Conservation (phyloP, 2,113 vertebrate species). For the Percina caprodes region DNA sequence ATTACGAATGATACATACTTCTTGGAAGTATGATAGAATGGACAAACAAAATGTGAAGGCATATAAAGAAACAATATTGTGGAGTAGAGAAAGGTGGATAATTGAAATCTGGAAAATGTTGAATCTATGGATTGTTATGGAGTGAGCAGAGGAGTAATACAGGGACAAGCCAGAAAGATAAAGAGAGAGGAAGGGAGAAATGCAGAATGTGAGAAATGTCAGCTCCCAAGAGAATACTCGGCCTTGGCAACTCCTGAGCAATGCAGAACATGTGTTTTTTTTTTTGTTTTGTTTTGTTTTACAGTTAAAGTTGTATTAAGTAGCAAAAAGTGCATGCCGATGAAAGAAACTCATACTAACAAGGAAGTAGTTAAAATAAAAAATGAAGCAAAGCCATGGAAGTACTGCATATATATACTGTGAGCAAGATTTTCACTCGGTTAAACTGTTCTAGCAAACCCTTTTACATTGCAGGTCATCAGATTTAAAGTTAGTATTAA, state of each 20-base stretch:
- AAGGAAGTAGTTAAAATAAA: slow-evolving; percentile 24
- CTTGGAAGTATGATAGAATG: background rate
- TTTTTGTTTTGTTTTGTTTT: slow-evolving; percentile 30
- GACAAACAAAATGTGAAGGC: background rate
- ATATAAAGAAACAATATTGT: background rate
- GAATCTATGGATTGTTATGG: slow-evolving; percentile 49
- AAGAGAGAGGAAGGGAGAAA: slow-evolving; percentile 31
- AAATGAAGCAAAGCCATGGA: slow-evolving; percentile 28
- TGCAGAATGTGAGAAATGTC: slow-evolving; percentile 60
- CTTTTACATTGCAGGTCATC: slow-evolving; percentile 18
- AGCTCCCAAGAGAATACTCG: slow-evolving; percentile 49
- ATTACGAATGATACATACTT: background rate
- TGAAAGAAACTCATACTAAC: slow-evolving; percentile 3
- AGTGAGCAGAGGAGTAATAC: slow-evolving; percentile 41
- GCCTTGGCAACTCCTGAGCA: slow-evolving; percentile 47
- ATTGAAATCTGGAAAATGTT: slow-evolving; percentile 9
- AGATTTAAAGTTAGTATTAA: background rate
- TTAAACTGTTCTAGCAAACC: slow-evolving; percentile 14
- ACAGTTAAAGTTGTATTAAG: slow-evolving; percentile 45
- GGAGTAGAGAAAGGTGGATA: background rate
- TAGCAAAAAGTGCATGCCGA: slow-evolving; percentile 31
- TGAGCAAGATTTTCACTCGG: background rate
- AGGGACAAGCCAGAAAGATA: slow-evolving; percentile 48
- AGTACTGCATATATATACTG: slow-evolving; percentile 2
- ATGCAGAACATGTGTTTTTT: slow-evolving; percentile 16